Evolutionary conservation across 2,797 vertebrate species (phyloP).

Genomic region (Sebastes taczanowskii): DNA sequence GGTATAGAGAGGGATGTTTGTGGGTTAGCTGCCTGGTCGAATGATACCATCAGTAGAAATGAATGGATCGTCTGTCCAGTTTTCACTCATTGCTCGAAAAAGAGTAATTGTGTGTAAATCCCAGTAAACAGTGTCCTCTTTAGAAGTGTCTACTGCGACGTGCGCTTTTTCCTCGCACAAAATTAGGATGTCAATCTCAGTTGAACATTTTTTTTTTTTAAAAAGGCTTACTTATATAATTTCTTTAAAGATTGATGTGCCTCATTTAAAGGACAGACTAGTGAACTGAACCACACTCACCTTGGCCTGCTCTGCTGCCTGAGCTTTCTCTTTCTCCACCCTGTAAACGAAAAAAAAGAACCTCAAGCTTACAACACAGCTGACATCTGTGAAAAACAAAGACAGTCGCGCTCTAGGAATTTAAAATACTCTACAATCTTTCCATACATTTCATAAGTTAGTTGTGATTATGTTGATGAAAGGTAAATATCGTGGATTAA

Average conservation of each 20-base stretch:
- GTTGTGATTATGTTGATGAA: not conserved
- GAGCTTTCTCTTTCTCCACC: slow-evolving; percentile 97
- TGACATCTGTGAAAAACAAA: not conserved
- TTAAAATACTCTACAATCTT: not conserved
- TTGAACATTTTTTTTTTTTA: no score
- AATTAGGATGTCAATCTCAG: not conserved
- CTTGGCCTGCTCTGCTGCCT: slow-evolving; percentile 95
- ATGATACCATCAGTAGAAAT: not conserved
- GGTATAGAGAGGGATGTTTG: not conserved
- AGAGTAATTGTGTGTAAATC: not conserved
- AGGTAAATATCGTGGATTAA: not conserved
- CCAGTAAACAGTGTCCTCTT: not conserved
- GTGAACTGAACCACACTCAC: slow-evolving; percentile 72
- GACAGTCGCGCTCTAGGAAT: fast-evolving
- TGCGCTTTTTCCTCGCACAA: not conserved
- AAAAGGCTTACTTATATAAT: not conserved
- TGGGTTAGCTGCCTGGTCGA: not conserved
- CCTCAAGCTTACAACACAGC: not conserved
- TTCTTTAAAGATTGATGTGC: not conserved
- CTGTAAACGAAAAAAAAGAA: slow-evolving; percentile 70
- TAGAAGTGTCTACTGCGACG: not conserved
- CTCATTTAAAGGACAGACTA: not conserved
- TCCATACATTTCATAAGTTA: not conserved
- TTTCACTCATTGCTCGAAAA: not conserved
- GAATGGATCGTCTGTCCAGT: not conserved